Evolutionary conservation across 1,140 invertebrate species (phyloP).

Genomic region (Heliconius hermathena): DNA sequence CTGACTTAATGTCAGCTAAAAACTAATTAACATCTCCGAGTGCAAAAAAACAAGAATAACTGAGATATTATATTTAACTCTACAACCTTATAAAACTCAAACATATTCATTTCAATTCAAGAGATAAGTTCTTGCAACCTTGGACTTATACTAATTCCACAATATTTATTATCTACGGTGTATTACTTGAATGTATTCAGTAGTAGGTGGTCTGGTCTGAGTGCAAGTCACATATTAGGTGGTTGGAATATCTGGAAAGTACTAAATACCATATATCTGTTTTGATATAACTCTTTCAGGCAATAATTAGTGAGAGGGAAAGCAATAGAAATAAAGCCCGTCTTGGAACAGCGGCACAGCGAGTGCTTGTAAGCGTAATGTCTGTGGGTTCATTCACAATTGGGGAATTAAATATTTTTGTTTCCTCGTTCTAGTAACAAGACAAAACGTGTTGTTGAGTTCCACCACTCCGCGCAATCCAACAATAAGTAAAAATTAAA

Average conservation of each 20-base stretch:
- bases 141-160: slow-evolving; percentile 32
- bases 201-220: slow-evolving; percentile 18
- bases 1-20: not conserved
- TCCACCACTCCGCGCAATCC: too few species aligned
- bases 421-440: too few species aligned
- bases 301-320: too few species aligned
- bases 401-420: too few species aligned
- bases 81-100: slow-evolving; percentile 6
- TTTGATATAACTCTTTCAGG: not conserved
- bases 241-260: not conserved
- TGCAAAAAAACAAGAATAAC: not conserved
- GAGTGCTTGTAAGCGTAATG: too few species aligned
- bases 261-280: not conserved
- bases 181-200: slow-evolving; percentile 22
- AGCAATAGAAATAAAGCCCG: too few species aligned
- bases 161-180: slow-evolving; percentile 42
- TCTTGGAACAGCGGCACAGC: too few species aligned
- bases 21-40: not conserved
- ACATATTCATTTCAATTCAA: slow-evolving; percentile 26
- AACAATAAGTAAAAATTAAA: too few species aligned
- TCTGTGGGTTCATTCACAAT: too few species aligned
- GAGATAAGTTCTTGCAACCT: slow-evolving; percentile 17
- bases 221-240: not conserved
- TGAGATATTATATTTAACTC: not conserved
- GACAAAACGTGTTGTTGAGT: too few species aligned